Evolutionary conservation across 2,888 invertebrate genomes (phyloP), one percentile per base, ranked within the genome.

Genomic region (Oscheius onirici): DNA sequence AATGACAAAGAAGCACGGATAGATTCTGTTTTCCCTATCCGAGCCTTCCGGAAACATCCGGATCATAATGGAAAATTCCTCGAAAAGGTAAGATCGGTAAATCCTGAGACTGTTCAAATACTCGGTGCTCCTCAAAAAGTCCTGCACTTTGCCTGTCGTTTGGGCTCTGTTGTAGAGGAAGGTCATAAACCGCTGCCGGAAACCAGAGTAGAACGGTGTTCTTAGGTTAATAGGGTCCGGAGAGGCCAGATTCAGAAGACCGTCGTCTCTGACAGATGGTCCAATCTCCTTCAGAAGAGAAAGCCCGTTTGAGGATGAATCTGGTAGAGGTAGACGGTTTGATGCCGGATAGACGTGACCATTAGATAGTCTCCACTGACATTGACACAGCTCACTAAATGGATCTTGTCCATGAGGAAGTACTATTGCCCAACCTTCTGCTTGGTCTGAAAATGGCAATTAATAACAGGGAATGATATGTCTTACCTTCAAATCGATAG

Each of bases 251-350:
- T 54, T 54, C 84, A 92, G 92, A 44, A 92, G 92, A 88, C 95
- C 95, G 87, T 94, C 93, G 86, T 95, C 95, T 85, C 92, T 92
- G 88, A 95, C 94, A 89, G 90, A 90, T 49, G 91, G 89, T 58
- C 95, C 95, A 78, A 96, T 94, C 87, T 92, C 93, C 81, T 93
- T 91, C 13, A 94, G 92, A 86, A 92, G 91, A 82, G 93, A 91
- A 84, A 95, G 20, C 95, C 95, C 44, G 88, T 87, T 24, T 54
- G 44, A n/a, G 61, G 41, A 15, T 54, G 46, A 13, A 73, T 51
- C 22, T 63, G 51, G 3, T 57, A 1, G 17, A 70, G 10, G 17
- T 63, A 34, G 11, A 73, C 34, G 40, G 41, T 44, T 54, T 73
- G 73, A 34, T 73, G 69, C 24, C 58, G 69, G 6, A 43, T 28